Evolutionary conservation across 2,797 vertebrate genomes (phyloP).

Genomic region (Pyrocephalus nanus): DNA sequence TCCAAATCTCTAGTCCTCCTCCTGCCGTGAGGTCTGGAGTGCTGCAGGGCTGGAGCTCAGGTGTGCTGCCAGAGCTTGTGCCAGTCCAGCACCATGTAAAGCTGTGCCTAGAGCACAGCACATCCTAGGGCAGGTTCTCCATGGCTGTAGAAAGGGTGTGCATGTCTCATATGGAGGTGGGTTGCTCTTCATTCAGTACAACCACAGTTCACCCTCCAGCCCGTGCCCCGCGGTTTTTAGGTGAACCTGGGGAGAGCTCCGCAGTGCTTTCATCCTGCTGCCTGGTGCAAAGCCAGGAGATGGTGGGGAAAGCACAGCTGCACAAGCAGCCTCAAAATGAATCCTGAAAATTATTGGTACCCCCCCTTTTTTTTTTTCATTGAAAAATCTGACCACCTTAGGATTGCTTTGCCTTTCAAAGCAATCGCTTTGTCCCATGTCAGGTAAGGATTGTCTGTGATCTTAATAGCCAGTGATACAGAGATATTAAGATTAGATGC

Average conservation of each 20-base stretch:
- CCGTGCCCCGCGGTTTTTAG: not conserved
- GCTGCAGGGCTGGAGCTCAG: not conserved
- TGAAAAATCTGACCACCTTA: not conserved
- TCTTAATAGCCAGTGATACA: not conserved
- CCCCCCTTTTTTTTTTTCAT: not conserved
- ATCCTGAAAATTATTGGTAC: not conserved
- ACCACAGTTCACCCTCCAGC: not conserved
- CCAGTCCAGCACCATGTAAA: not conserved
- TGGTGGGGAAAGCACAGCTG: not conserved
- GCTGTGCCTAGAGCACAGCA: not conserved
- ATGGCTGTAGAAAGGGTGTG: not conserved
- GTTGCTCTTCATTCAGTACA: not conserved
- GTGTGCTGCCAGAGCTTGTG: not conserved
- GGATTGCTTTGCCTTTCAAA: not conserved
- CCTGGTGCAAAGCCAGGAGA: fast-evolving
- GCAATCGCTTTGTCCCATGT: not conserved
- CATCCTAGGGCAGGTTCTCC: not conserved
- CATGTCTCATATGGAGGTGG: fast-evolving
- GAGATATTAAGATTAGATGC: not conserved
- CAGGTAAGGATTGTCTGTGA: not conserved
- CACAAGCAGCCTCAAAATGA: fast-evolving
- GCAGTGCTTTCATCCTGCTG: fast-evolving
- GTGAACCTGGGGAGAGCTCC: not conserved
- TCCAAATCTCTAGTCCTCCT: not conserved
- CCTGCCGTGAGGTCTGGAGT: not conserved